Conservation (phyloP, 2,888 invertebrate genomes). For the Drosophila cracens region DNA sequence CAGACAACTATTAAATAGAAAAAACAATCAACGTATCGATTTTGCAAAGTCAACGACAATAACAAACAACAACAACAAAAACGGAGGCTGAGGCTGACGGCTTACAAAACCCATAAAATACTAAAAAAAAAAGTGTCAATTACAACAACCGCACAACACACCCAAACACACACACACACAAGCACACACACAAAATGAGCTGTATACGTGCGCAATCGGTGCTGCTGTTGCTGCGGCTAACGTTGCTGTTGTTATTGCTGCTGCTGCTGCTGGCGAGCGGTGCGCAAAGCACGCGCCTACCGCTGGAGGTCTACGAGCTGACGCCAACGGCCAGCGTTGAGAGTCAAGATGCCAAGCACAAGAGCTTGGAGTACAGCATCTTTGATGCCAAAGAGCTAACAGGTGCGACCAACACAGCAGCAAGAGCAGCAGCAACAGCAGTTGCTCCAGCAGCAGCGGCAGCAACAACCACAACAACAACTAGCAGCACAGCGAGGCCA, state of each 20-base stretch:
- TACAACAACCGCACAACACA: constrained; percentile 66
- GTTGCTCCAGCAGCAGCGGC: constrained; percentile 17
- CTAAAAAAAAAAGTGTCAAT: constrained; percentile 71
- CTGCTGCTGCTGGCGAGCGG: constrained; percentile 43
- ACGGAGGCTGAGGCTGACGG: constrained; percentile 18
- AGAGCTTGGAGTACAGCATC: constrained; percentile 78
- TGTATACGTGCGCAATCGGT: constrained; percentile 46
- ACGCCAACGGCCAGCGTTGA: constrained; percentile 68
- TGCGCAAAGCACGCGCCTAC: constrained; percentile 81
- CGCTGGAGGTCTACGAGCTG: constrained; percentile 84
- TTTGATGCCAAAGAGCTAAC: constrained; percentile 72
- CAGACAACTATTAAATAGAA: constrained; percentile 24
- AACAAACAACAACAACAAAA: constrained; percentile 11
- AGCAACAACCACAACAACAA: constrained; percentile 24
- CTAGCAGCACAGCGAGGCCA: constrained; percentile 41
- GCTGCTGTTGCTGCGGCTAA: constrained; percentile 51
- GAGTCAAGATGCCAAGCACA: constrained; percentile 56
- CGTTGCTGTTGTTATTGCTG: constrained; percentile 43
- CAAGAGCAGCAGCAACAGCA: constrained; percentile 30
- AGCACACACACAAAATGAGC: constrained; percentile 34
- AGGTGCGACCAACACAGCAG: constrained; percentile 35
- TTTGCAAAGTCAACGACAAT: constrained; percentile 49
- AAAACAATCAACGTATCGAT: constrained; percentile 57
- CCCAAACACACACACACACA: constrained; percentile 41
- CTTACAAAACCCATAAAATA: constrained; percentile 39